Evolutionary conservation across 2,888 invertebrate genomes (phyloP).

Genomic region (Cyclophora punctaria): DNA sequence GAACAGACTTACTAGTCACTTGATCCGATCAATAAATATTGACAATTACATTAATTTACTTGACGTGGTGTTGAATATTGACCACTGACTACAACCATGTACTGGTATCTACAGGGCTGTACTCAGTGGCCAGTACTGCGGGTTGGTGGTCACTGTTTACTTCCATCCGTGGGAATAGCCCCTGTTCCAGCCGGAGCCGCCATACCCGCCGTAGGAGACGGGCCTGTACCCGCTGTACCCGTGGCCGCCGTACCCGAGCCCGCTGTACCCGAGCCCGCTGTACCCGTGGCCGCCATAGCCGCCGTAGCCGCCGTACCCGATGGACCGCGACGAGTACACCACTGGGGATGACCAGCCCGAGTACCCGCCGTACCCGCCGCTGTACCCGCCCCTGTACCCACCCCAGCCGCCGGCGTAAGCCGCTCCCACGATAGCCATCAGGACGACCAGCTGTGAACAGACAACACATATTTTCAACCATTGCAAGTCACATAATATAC

Average conservation of each 20-base stretch:
- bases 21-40: background rate
- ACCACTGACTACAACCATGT: background rate
- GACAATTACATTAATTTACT: background rate
- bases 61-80: background rate
- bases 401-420: slow-evolving; percentile 30
- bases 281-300: slow-evolving; percentile 1
- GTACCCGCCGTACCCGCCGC: slow-evolving; percentile 6
- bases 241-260: background rate
- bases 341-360: slow-evolving; percentile 1
- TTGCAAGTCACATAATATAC: background rate
- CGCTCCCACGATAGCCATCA: slow-evolving; percentile 29
- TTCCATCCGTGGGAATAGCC: background rate
- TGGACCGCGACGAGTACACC: slow-evolving; percentile 1
- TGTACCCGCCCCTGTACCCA: slow-evolving; percentile 7
- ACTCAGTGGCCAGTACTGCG: background rate
- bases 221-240: background rate
- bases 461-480: background rate
- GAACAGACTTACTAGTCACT: background rate
- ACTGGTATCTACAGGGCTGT: background rate
- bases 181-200: background rate
- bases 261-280: slow-evolving; percentile 3
- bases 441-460: slow-evolving; percentile 18
- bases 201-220: background rate
- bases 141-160: background rate
- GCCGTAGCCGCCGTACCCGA: slow-evolving; percentile 1